A percentile compares a stretch with the other conserved stretches of the same genome.
Conservation (phyloP, 2,113 vertebrate genomes). For the Antechinus flavipes region DNA sequence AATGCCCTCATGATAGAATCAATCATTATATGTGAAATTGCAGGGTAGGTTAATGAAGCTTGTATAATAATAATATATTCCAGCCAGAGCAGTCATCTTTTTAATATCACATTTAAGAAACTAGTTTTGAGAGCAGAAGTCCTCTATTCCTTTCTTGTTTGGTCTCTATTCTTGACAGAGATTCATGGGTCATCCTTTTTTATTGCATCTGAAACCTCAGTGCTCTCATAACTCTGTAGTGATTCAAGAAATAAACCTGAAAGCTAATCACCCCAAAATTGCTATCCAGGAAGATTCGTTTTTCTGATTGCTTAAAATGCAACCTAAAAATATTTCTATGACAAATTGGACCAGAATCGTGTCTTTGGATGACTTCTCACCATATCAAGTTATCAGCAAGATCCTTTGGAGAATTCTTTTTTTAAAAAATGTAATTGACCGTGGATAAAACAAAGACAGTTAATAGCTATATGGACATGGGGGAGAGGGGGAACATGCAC, state of each 20-base stretch:
- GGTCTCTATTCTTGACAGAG: not conserved
- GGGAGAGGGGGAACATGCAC: too few species aligned
- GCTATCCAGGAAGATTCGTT: slow-evolving; percentile 68
- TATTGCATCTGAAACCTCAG: not conserved
- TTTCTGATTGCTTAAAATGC: slow-evolving; percentile 62
- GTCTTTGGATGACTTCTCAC: slow-evolving; percentile 29
- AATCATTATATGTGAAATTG: not conserved
- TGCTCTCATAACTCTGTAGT: not conserved
- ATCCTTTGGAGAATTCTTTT: slow-evolving; percentile 35
- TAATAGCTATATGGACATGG: not conserved
- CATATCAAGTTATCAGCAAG: slow-evolving; percentile 49
- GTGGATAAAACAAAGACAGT: slow-evolving; percentile 49
- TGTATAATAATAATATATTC: fast-evolving
- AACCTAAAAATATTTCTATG: slow-evolving; percentile 44
- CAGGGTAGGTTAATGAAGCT: not conserved
- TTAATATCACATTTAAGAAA: slow-evolving; percentile 15
- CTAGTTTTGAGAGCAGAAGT: not conserved
- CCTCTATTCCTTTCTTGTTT: slow-evolving; percentile 35
- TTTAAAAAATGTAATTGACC: slow-evolving; percentile 57
- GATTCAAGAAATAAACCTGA: slow-evolving; percentile 26
- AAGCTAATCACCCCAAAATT: slow-evolving; percentile 1
- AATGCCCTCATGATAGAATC: not conserved
- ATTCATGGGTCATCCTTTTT: not conserved
- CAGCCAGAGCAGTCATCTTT: not conserved
- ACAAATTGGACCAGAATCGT: slow-evolving; percentile 49